A percentile compares a stretch with the other conserved stretches of the same genome.
phyloP scores from a whole-genome alignment of 2,888 invertebrate species.

The Auanema freiburgensis region DNA sequence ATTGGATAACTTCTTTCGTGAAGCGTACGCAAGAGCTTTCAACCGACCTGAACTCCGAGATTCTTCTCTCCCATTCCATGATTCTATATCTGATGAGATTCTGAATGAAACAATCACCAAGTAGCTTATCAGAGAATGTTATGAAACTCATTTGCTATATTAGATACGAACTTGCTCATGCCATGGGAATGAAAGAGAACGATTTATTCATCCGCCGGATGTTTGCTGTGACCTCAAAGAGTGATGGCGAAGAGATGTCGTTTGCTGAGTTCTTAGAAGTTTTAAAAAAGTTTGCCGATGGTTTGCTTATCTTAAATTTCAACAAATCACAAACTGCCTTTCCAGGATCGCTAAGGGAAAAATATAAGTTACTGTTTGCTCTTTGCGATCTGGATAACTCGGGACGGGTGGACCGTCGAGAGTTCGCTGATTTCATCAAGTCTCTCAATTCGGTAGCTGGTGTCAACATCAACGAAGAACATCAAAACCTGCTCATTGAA shows the following conservation, averaged over 20 bases:
- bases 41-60: conserved; percentile 46
- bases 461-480: conserved; percentile 49
- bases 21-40: conserved; percentile 43
- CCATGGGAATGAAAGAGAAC: conserved; percentile 89
- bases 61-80: conserved; percentile 24
- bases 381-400: conserved; percentile 95
- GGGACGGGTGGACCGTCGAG: conserved; percentile 88
- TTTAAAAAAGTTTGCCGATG: conserved; percentile 50
- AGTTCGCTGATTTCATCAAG: conserved; percentile 84
- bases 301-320: conserved; percentile 12
- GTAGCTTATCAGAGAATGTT: conserved; percentile 9
- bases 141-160: too few species aligned
- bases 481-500: conserved; percentile 41
- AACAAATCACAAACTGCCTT: neutral
- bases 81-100: conserved; percentile 39
- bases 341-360: conserved; percentile 16
- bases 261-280: conserved; percentile 90
- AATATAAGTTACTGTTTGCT: conserved; percentile 85
- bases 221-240: conserved; percentile 90
- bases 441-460: conserved; percentile 61
- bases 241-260: conserved; percentile 77
- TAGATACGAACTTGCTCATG: conserved; percentile 84
- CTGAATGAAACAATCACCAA: conserved; percentile 54
- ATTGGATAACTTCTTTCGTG: conserved; percentile 86
- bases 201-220: conserved; percentile 93